Evolutionary conservation across 2,888 invertebrate species (phyloP).

Genomic region (Orthosia incerta): DNA sequence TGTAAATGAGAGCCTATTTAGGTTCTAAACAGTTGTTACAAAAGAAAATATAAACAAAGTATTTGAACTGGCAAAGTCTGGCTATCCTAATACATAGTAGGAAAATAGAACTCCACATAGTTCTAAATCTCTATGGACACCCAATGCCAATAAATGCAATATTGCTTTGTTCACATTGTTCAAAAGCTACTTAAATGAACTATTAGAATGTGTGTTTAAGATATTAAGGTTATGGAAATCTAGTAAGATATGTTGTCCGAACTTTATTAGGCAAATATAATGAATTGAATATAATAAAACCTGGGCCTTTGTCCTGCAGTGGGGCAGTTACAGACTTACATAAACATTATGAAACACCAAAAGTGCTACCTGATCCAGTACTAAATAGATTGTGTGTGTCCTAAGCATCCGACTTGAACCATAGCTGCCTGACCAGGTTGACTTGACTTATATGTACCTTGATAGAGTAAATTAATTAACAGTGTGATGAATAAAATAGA

Average conservation of each 20-base stretch:
- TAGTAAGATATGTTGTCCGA: slow-evolving; percentile 30
- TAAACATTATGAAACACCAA: slow-evolving; percentile 31
- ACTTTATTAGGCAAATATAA: slow-evolving; percentile 31
- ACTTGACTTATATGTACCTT: slow-evolving; percentile 18
- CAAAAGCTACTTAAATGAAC: slow-evolving; percentile 28
- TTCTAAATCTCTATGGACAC: background rate
- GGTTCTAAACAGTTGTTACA: background rate
- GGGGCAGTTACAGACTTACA: too few species aligned
- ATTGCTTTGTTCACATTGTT: slow-evolving; percentile 21
- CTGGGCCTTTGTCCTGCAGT: too few species aligned
- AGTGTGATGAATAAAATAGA: background rate
- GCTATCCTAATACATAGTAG: background rate
- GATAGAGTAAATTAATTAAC: slow-evolving; percentile 12
- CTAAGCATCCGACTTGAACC: slow-evolving; percentile 29
- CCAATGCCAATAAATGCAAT: background rate
- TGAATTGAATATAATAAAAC: slow-evolving; percentile 25
- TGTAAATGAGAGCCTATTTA: background rate
- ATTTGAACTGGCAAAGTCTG: background rate
- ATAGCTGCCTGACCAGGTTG: slow-evolving; percentile 18
- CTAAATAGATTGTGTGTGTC: slow-evolving; percentile 8
- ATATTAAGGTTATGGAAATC: slow-evolving; percentile 36
- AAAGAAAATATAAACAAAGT: background rate
- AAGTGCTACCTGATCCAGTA: slow-evolving; percentile 28
- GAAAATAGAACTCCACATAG: background rate
- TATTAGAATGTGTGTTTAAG: slow-evolving; percentile 39